A percentile compares a stretch with the other conserved stretches of the same genome.
phyloP scores from a whole-genome alignment of 1,140 invertebrate species.

The Rhizoglyphus robini region DNA sequence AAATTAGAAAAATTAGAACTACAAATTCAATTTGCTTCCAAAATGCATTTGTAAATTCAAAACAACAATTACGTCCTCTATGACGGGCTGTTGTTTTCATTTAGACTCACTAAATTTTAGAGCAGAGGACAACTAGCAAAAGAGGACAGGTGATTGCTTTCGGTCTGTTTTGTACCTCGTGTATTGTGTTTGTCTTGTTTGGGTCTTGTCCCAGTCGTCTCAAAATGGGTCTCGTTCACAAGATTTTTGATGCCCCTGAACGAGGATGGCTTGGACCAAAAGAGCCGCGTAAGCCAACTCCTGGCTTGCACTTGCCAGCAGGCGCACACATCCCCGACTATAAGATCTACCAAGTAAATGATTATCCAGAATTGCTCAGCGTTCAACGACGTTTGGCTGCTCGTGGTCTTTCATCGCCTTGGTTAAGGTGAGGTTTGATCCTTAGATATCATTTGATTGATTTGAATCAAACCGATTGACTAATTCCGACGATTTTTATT shows the following conservation, averaged over 20 bases:
- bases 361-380: conserved; percentile 5
- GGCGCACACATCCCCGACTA: conserved; percentile 16
- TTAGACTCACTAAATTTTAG: too few relatives aligned
- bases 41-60: too few relatives aligned
- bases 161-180: neutral
- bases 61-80: too few relatives aligned
- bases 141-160: neutral
- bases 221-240: neutral
- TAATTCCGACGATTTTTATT: neutral
- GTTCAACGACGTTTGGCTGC: conserved; percentile 17
- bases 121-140: neutral
- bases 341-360: conserved; percentile 15
- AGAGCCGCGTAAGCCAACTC: conserved; percentile 6
- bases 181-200: too few relatives aligned
- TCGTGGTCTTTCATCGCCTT: conserved; percentile 19
- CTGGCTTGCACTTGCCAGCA: conserved; percentile 7
- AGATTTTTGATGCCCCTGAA: neutral
- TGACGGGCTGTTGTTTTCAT: too few relatives aligned
- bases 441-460: neutral
- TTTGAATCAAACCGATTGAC: neutral
- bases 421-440: conserved; percentile 17
- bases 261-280: neutral
- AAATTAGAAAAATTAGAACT: too few relatives aligned
- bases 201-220: too few relatives aligned
- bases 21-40: too few relatives aligned